These are phyloP conservation scores for Neosilurus mollespiculum DNA, from an alignment of 2,797 vertebrate genomes.

Conservation along the genomic window DNA sequence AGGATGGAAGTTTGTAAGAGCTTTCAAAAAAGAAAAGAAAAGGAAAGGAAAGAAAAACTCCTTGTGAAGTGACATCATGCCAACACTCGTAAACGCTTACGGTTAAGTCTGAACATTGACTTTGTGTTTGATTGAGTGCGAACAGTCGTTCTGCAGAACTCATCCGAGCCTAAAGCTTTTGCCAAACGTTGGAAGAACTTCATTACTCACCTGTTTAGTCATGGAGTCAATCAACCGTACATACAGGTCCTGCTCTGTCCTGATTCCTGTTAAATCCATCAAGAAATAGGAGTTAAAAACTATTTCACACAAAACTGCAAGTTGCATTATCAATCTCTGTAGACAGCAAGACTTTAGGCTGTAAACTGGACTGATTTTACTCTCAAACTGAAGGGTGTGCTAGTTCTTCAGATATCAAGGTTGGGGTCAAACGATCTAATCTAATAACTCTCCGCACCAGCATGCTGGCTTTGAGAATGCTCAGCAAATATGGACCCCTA, in stretches of 20 bases:
- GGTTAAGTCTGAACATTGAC: not conserved
- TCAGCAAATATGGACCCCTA: not conserved
- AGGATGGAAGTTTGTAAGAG: not conserved
- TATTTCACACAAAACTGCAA: not conserved
- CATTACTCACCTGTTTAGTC: conserved; percentile 88
- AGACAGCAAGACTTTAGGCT: not conserved
- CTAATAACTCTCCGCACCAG: not conserved
- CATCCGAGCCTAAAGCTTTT: not conserved
- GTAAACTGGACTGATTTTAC: not conserved
- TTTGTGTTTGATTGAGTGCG: not conserved
- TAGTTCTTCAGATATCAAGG: too few relatives aligned
- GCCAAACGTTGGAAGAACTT: not conserved
- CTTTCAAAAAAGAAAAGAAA: not conserved
- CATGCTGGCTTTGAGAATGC: not conserved
- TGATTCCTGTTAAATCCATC: conserved; percentile 75
- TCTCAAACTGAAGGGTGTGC: not conserved
- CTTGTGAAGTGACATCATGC: not conserved
- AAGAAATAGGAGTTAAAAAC: conserved; percentile 13
- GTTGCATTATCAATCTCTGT: not conserved
- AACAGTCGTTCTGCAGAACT: not conserved
- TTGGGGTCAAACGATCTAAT: not conserved
- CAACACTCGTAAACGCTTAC: not conserved
- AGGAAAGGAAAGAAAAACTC: not conserved
- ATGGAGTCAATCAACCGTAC: conserved; percentile 93
- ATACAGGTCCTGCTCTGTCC: conserved; percentile 90